Evolutionary conservation across 2,113 vertebrate species (phyloP).

Genomic region (Hemichromis elongatus): DNA sequence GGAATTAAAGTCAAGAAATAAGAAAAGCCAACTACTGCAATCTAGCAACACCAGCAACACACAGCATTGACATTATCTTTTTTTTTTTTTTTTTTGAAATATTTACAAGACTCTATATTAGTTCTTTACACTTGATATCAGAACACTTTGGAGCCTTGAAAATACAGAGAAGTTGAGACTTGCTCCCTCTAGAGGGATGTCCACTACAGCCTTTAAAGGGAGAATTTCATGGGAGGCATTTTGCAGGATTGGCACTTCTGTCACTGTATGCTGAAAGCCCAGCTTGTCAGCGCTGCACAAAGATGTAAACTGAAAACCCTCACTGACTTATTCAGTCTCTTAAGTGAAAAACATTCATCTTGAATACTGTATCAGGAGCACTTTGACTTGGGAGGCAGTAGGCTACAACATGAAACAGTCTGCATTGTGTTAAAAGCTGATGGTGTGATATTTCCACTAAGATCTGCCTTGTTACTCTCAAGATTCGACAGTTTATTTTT

Average conservation of each 20-base stretch:
- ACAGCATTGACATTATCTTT: background rate
- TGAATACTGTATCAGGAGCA: background rate
- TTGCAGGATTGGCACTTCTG: background rate
- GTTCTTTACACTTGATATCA: background rate
- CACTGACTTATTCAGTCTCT: background rate
- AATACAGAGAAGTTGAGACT: background rate
- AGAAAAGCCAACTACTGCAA: background rate
- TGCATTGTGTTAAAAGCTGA: background rate
- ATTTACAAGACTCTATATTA: background rate
- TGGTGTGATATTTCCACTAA: background rate
- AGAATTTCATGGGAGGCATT: background rate
- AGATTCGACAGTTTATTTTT: background rate
- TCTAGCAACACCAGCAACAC: background rate
- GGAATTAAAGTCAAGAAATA: background rate
- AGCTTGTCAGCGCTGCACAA: background rate
- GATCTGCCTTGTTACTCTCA: accelerated
- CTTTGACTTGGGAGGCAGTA: background rate
- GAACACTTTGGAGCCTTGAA: background rate
- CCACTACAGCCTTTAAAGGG: background rate
- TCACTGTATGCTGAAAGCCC: background rate
- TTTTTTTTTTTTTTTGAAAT: background rate
- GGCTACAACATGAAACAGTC: background rate
- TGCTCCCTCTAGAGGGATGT: background rate
- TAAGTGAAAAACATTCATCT: background rate
- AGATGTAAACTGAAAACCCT: background rate